Percentiles rank a stretch among this genome's conserved stretches.
These are phyloP conservation scores for Misgurnus anguillicaudatus DNA, from an alignment of 2,113 vertebrate species.

Conservation along the genomic window DNA sequence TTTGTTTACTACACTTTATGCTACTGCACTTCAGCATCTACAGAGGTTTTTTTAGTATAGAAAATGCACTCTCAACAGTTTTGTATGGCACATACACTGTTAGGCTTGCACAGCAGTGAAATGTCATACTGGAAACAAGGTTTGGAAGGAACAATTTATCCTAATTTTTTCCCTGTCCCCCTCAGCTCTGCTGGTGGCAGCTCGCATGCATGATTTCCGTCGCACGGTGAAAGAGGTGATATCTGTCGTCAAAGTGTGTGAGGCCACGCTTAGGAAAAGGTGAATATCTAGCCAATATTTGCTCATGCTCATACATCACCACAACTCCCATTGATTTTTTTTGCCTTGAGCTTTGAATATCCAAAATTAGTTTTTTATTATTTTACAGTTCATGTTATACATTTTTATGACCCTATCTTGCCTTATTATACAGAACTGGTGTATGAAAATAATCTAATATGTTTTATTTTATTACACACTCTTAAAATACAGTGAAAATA, in stretches of 20 bases:
- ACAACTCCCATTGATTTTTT: not conserved
- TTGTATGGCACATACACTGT: conserved; percentile 1
- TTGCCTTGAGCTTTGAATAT: too few species aligned
- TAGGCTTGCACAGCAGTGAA: not conserved
- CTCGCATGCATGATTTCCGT: conserved; percentile 97
- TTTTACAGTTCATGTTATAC: too few species aligned
- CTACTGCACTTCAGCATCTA: conserved; percentile 4
- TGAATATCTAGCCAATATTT: conserved; percentile 58
- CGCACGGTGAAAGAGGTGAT: conserved; percentile 96
- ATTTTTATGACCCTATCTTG: too few species aligned
- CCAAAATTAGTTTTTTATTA: too few species aligned
- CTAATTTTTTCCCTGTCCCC: conserved; percentile 23
- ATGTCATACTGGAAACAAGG: conserved; percentile 22
- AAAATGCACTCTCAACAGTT: conserved; percentile 27
- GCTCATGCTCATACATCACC: not conserved
- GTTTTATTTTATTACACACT: too few species aligned
- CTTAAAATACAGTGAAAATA: too few species aligned
- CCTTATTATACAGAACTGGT: too few species aligned
- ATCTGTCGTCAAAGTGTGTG: conserved; percentile 96
- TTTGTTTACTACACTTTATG: not conserved
- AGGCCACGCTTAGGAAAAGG: conserved; percentile 97
- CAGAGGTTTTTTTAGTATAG: not conserved
- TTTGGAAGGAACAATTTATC: conserved; percentile 23
- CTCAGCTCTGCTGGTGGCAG: conserved; percentile 91
- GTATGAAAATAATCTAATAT: too few species aligned